Conservation (phyloP, 2,113 vertebrate species). For the Columba livia region DNA sequence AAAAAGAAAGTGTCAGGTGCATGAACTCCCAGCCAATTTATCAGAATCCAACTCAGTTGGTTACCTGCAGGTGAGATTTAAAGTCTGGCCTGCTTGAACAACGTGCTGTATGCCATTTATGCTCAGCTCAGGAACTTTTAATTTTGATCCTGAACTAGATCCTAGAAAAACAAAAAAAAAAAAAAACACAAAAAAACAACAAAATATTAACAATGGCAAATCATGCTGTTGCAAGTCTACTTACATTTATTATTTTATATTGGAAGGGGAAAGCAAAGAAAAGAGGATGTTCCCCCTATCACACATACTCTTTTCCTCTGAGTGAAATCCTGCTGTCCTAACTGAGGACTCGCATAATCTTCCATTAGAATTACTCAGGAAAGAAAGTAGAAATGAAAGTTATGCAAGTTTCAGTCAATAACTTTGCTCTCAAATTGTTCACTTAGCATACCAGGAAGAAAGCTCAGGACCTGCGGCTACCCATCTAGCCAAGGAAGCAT, state of each 20-base stretch:
- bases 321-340: background rate
- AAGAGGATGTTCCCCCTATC: background rate
- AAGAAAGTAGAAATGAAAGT: background rate
- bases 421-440: background rate
- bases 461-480: background rate
- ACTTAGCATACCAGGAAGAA: background rate
- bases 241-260: background rate
- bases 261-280: background rate
- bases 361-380: background rate
- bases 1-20: constrained; percentile 14
- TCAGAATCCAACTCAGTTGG: background rate
- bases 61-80: constrained; percentile 93
- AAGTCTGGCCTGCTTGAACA: constrained; percentile 83
- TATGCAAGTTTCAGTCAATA: background rate
- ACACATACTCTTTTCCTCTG: background rate
- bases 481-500: background rate
- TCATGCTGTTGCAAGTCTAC: background rate
- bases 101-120: constrained; percentile 80
- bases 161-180: constrained; percentile 71
- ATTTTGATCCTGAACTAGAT: constrained; percentile 78
- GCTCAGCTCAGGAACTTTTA: constrained; percentile 84
- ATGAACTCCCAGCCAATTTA: constrained; percentile 10
- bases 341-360: background rate
- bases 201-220: constrained; percentile 27
- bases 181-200: background rate